Percentiles rank a stretch among this genome's conserved stretches.
These are phyloP conservation scores for fruit fly (Drosophila melanogaster) DNA, from an alignment of 1,140 invertebrate genomes.

Conservation along the genomic window DNA sequence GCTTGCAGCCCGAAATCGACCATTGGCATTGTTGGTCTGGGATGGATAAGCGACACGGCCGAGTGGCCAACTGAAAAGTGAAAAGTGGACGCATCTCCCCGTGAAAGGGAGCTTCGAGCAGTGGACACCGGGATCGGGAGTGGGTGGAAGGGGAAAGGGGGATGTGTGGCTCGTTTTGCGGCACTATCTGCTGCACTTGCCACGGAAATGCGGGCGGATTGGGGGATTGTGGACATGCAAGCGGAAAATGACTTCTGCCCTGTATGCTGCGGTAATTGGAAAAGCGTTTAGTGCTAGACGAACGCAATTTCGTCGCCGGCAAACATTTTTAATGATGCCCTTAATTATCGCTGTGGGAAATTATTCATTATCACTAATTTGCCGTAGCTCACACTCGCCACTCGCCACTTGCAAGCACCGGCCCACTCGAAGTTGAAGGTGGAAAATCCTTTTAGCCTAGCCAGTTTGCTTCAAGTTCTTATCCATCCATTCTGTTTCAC, in stretches of 20 bases:
- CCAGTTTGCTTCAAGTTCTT: conserved; percentile 32
- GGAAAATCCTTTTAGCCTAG: conserved; percentile 29
- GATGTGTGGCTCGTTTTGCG: conserved; percentile 11
- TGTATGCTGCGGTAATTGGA: conserved; percentile 67
- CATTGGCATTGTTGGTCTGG: conserved; percentile 48
- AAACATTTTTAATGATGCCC: conserved; percentile 75
- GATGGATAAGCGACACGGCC: conserved; percentile 35
- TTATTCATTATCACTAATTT: conserved; percentile 80
- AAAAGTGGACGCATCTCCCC: conserved; percentile 30
- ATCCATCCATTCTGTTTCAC: conserved; percentile 5
- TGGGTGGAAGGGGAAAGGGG: neutral
- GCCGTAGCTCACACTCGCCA: conserved; percentile 21
- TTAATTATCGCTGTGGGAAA: conserved; percentile 73
- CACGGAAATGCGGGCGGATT: conserved; percentile 32
- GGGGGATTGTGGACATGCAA: conserved; percentile 66
- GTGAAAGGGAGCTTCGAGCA: neutral
- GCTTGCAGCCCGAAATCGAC: conserved; percentile 30
- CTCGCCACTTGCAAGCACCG: conserved; percentile 21
- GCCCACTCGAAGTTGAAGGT: conserved; percentile 45
- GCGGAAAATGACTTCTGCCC: conserved; percentile 76
- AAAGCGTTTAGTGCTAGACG: conserved; percentile 64
- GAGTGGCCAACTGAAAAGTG: conserved; percentile 52
- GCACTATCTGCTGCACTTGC: conserved; percentile 41
- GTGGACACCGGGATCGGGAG: neutral
- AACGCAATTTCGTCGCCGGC: conserved; percentile 56